Evolutionary conservation across 2,113 vertebrate species (phyloP).

Genomic region (Thalassarche chlororhynchos): DNA sequence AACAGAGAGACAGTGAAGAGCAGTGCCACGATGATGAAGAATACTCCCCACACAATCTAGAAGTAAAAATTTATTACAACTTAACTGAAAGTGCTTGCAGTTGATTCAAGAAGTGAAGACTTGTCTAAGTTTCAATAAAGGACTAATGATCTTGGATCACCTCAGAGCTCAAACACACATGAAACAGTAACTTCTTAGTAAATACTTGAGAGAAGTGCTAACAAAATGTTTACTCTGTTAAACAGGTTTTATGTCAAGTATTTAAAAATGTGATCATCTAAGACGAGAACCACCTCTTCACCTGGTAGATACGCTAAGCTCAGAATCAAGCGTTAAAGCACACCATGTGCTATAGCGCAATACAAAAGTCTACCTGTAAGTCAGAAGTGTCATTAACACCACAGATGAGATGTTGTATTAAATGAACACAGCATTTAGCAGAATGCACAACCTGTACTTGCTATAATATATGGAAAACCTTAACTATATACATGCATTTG

Average conservation of each 20-base stretch:
- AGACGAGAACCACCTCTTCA: background rate
- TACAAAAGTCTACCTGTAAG: accelerated
- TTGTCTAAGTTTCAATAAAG: background rate
- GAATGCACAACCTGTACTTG: background rate
- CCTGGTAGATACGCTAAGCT: background rate
- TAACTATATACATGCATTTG: background rate
- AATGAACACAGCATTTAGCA: background rate
- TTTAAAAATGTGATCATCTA: background rate
- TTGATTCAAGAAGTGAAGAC: background rate
- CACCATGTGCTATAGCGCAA: background rate
- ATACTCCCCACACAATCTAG: slow-evolving; percentile 90
- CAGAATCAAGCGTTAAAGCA: background rate
- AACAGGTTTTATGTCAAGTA: background rate
- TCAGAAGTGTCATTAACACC: background rate
- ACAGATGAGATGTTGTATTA: background rate
- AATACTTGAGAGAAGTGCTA: background rate
- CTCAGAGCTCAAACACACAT: background rate
- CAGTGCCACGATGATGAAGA: slow-evolving; percentile 93
- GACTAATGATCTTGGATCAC: background rate
- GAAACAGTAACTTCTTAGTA: background rate
- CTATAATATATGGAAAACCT: background rate
- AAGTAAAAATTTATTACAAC: slow-evolving; percentile 43
- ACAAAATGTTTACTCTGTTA: background rate
- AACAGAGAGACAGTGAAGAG: slow-evolving; percentile 92
- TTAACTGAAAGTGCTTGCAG: background rate